A percentile compares a stretch with the other conserved stretches of the same genome.
phyloP scores from a whole-genome alignment of 2,888 invertebrate species.

The Drosophila parthenogenetica region DNA sequence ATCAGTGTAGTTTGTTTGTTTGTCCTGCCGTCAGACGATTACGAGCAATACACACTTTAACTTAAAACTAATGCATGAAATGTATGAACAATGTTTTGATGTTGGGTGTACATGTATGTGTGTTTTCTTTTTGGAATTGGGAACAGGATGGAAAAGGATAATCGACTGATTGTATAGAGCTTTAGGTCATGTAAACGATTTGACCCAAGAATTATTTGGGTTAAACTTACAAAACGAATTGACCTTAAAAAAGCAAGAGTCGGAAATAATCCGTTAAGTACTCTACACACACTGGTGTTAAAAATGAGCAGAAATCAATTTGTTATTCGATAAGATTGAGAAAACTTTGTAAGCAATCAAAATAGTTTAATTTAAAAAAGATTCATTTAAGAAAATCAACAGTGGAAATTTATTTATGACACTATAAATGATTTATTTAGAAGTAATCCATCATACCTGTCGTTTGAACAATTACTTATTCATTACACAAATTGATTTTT shows the following conservation, averaged over 20 bases:
- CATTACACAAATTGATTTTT: not conserved
- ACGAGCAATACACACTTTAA: slow-evolving; percentile 46
- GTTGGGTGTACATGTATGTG: slow-evolving; percentile 32
- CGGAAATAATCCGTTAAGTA: too few relatives aligned
- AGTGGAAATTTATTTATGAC: slow-evolving; percentile 1
- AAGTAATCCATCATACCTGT: not conserved
- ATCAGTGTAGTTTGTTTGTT: slow-evolving; percentile 33
- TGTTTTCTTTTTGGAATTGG: slow-evolving; percentile 8
- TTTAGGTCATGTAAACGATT: slow-evolving; percentile 44
- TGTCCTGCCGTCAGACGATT: slow-evolving; percentile 42
- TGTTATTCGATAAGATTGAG: too few relatives aligned
- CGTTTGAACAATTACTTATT: not conserved
- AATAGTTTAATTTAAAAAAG: not conserved
- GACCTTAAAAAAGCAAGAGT: too few relatives aligned
- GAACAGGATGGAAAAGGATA: slow-evolving; percentile 20
- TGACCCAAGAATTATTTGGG: slow-evolving; percentile 19
- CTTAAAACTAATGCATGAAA: slow-evolving; percentile 80
- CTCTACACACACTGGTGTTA: too few relatives aligned
- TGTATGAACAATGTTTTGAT: slow-evolving; percentile 76
- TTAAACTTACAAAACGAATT: too few relatives aligned
- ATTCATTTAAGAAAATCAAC: not conserved
- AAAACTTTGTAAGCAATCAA: too few relatives aligned
- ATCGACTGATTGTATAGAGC: slow-evolving; percentile 34
- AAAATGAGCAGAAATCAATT: too few relatives aligned
- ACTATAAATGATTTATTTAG: slow-evolving; percentile 1